Evolutionary conservation across 2,113 vertebrate genomes (phyloP).

Genomic region (Myiagra hebetior): DNA sequence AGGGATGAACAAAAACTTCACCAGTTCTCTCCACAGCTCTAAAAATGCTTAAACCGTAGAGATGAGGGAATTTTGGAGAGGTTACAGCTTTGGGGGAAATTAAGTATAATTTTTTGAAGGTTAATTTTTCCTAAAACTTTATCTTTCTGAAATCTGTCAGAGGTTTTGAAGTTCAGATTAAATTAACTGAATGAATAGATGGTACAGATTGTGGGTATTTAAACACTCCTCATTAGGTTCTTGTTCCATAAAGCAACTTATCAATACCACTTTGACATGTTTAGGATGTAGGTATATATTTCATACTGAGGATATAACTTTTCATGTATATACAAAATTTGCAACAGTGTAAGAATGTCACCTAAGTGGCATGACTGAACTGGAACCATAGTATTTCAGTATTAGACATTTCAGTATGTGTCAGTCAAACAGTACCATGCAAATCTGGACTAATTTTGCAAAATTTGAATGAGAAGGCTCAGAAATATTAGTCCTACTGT

Average conservation of each 20-base stretch:
- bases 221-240: not conserved
- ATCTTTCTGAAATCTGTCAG: not conserved
- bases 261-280: not conserved
- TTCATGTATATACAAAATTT: not conserved
- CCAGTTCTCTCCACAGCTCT: not conserved
- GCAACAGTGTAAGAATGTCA: not conserved
- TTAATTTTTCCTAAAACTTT: not conserved
- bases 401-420: not conserved
- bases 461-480: not conserved
- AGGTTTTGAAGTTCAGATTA: not conserved
- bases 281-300: not conserved
- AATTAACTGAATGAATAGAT: not conserved
- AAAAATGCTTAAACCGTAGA: not conserved
- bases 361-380: not conserved
- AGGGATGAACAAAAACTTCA: not conserved
- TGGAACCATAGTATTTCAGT: not conserved
- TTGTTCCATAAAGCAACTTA: not conserved
- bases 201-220: not conserved
- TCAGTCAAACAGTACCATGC: not conserved
- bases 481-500: not conserved
- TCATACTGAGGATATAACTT: not conserved
- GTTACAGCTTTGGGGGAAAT: not conserved
- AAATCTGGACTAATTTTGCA: not conserved
- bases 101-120: not conserved
- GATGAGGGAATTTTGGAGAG: not conserved